Evolutionary conservation across 2,797 vertebrate genomes (phyloP).

Genomic region (Gobio occitaniae): DNA sequence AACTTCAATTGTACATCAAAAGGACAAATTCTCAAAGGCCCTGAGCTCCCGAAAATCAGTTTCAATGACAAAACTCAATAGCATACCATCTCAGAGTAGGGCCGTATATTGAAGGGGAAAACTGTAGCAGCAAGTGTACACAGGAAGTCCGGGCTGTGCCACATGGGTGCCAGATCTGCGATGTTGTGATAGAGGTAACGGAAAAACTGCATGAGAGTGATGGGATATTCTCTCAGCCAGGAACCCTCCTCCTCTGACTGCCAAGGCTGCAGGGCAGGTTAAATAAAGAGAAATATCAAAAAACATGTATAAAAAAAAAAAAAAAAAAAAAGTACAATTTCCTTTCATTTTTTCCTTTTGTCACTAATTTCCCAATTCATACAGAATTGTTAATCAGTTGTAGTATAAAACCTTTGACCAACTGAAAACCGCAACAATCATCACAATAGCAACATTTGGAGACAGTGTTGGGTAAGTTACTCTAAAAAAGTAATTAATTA

Average conservation of each 20-base stretch:
- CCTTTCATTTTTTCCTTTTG: too few species aligned
- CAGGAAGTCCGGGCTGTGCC: constrained; percentile 97
- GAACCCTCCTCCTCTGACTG: constrained; percentile 99
- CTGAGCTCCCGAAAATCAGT: not conserved
- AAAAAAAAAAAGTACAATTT: too few species aligned
- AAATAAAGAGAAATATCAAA: constrained; percentile 22
- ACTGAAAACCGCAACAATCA: not conserved
- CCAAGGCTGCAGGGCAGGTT: constrained; percentile 85
- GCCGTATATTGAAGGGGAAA: constrained; percentile 97
- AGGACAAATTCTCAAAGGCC: not conserved
- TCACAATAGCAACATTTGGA: not conserved
- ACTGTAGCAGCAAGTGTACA: constrained; percentile 92
- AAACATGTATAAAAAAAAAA: not conserved
- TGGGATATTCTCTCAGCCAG: constrained; percentile 96
- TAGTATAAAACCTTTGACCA: not conserved
- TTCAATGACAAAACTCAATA: not conserved
- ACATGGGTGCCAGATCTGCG: constrained; percentile 90
- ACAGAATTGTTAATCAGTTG: not conserved
- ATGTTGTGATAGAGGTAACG: constrained; percentile 97
- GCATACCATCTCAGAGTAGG: constrained; percentile 97
- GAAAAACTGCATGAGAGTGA: constrained; percentile 99
- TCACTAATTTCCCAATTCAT: not conserved
- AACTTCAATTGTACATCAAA: not conserved
- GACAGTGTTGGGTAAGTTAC: too few species aligned
- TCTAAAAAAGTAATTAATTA: too few species aligned